Conservation (phyloP, 2,888 invertebrate species). For the Zelleria hepariella region DNA sequence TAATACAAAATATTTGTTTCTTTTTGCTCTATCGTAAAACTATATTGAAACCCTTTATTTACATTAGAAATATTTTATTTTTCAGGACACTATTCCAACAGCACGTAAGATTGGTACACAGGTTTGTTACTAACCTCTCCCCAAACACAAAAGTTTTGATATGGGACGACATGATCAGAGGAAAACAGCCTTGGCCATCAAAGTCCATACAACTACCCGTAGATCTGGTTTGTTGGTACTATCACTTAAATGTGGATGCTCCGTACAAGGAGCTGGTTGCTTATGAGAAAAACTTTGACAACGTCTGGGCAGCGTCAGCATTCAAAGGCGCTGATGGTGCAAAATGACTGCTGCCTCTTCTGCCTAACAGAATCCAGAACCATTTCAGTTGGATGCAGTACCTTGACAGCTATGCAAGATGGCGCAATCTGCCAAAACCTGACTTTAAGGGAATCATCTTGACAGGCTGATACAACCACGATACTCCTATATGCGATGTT, state of each 20-base stretch:
- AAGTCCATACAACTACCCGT: background rate
- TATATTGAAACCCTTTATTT: no score
- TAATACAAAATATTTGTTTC: no score
- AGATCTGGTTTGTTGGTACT: slow-evolving; percentile 81
- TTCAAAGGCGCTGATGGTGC: slow-evolving; percentile 83
- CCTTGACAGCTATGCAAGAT: slow-evolving; percentile 25
- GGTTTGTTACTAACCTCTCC: slow-evolving; percentile 53
- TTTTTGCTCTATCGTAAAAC: no score
- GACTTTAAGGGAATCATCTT: slow-evolving; percentile 76
- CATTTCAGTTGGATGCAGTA: slow-evolving; percentile 79
- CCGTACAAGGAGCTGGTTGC: slow-evolving; percentile 33
- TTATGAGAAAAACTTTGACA: slow-evolving; percentile 66
- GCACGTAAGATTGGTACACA: background rate
- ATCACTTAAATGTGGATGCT: slow-evolving; percentile 20
- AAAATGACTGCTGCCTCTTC: slow-evolving; percentile 63
- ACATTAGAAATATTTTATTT: background rate
- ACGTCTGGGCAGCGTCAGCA: slow-evolving; percentile 86
- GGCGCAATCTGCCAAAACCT: background rate
- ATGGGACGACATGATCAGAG: slow-evolving; percentile 87
- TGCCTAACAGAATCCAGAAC: slow-evolving; percentile 77
- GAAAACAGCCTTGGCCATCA: background rate
- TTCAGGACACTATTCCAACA: background rate
- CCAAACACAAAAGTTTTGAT: slow-evolving; percentile 74
- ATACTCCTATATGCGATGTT: slow-evolving; percentile 75
- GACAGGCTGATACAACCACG: slow-evolving; percentile 81